A percentile compares a stretch with the other conserved stretches of the same genome.
phyloP scores from a whole-genome alignment of 2,888 invertebrate genomes.

The Ctena decussata region DNA sequence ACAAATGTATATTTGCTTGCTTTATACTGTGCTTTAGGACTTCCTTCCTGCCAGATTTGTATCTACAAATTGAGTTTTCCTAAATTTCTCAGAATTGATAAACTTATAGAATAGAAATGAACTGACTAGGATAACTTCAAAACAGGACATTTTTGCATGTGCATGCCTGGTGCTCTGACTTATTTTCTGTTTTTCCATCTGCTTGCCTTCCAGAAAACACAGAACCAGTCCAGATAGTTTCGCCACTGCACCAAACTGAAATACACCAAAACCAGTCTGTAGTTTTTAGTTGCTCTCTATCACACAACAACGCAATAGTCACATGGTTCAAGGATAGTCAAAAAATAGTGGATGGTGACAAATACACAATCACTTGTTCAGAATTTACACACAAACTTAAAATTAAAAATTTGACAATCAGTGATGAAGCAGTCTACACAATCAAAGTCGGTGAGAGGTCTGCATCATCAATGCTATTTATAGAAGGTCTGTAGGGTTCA shows the following conservation, averaged over 20 bases:
- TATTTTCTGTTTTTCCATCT: constrained; percentile 9
- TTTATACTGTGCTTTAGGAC: too few relatives aligned
- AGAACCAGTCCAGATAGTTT: constrained; percentile 65
- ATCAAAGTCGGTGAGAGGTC: constrained; percentile 70
- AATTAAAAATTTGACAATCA: constrained; percentile 70
- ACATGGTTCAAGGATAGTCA: constrained; percentile 91
- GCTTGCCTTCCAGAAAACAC: constrained; percentile 61
- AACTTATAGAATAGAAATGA: too few relatives aligned
- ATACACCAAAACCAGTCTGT: constrained; percentile 66
- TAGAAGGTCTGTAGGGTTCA: constrained; percentile 72
- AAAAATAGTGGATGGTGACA: constrained; percentile 64
- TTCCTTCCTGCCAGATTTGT: too few relatives aligned
- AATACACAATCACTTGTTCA: constrained; percentile 73
- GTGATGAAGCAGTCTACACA: constrained; percentile 78
- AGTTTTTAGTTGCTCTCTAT: constrained; percentile 91
- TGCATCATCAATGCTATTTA: constrained; percentile 71
- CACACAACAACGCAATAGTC: constrained; percentile 92
- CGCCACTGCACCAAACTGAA: constrained; percentile 60
- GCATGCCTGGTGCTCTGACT: constrained; percentile 3
- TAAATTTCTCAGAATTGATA: too few relatives aligned
- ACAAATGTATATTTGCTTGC: too few relatives aligned
- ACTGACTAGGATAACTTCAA: not conserved
- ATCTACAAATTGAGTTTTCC: too few relatives aligned
- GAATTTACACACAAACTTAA: constrained; percentile 77
- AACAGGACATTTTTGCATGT: not conserved